Evolutionary conservation across 2,797 vertebrate genomes (phyloP).

Genomic region (Pygocentrus nattereri): DNA sequence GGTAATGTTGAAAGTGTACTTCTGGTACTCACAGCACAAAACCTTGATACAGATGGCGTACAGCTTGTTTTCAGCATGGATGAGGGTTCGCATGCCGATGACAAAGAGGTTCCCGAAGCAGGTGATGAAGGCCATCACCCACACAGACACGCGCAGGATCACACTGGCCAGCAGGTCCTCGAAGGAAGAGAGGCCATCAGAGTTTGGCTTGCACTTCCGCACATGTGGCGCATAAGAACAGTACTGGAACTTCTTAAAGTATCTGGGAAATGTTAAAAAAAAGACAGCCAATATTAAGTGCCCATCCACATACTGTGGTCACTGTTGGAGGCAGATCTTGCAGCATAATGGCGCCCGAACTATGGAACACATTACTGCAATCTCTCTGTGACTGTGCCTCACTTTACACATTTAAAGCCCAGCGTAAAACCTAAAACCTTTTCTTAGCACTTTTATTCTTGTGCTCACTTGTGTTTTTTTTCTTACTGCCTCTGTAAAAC

Average conservation of each 20-base stretch:
- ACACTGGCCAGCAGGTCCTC: constrained; percentile 87
- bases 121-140: constrained; percentile 88
- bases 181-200: constrained; percentile 87
- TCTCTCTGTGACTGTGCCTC: too few species aligned
- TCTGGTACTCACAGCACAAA: constrained; percentile 84
- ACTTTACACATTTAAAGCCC: too few species aligned
- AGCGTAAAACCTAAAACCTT: too few species aligned
- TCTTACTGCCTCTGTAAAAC: too few species aligned
- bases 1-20: background rate
- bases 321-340: too few species aligned
- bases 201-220: constrained; percentile 85
- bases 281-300: background rate
- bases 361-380: too few species aligned
- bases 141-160: constrained; percentile 85
- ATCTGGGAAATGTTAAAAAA: constrained; percentile 68
- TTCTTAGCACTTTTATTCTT: too few species aligned
- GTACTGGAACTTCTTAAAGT: constrained; percentile 88
- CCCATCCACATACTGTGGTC: too few species aligned
- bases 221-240: constrained; percentile 86
- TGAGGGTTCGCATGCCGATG: constrained; percentile 86
- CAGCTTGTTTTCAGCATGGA: constrained; percentile 85
- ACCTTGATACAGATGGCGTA: constrained; percentile 87
- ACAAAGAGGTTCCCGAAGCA: constrained; percentile 89
- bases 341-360: too few species aligned
- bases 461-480: too few species aligned